Evolutionary conservation across 2,797 vertebrate genomes (phyloP).

Genomic region (Dallia pectoralis): DNA sequence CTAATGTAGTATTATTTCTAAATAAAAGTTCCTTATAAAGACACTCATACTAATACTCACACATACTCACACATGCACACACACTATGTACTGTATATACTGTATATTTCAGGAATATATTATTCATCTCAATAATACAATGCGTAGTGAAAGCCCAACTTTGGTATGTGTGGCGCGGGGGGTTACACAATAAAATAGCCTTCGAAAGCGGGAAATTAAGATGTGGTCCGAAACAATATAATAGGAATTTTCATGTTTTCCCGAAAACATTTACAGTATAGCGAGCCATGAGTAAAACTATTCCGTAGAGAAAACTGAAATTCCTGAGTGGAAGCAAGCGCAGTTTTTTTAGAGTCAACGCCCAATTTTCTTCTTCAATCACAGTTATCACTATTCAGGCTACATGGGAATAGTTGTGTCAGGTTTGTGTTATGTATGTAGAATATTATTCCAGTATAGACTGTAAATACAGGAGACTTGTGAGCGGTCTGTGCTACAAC

Average conservation of each 20-base stretch:
- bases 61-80: conserved; percentile 15
- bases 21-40: conserved; percentile 13
- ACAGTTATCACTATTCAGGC: conserved; percentile 47
- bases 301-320: conserved; percentile 36
- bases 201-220: conserved; percentile 30
- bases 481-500: conserved; percentile 54
- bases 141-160: conserved; percentile 41
- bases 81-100: neutral
- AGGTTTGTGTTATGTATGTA: conserved; percentile 40
- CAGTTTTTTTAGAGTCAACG: conserved; percentile 48
- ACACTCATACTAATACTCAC: conserved; percentile 3
- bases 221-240: conserved; percentile 27
- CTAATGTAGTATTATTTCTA: neutral
- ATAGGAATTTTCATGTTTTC: conserved; percentile 27
- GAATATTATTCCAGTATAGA: conserved; percentile 51
- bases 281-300: conserved; percentile 40
- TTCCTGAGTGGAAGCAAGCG: conserved; percentile 37
- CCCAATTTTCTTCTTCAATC: conserved; percentile 49
- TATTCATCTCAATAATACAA: conserved; percentile 16
- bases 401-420: conserved; percentile 40
- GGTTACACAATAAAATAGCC: conserved; percentile 10
- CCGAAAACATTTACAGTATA: conserved; percentile 42
- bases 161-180: conserved; percentile 45
- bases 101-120: conserved; percentile 1
- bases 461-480: conserved; percentile 47